phyloP scores from a whole-genome alignment of 2,113 vertebrate genomes.

The Esox niger region DNA sequence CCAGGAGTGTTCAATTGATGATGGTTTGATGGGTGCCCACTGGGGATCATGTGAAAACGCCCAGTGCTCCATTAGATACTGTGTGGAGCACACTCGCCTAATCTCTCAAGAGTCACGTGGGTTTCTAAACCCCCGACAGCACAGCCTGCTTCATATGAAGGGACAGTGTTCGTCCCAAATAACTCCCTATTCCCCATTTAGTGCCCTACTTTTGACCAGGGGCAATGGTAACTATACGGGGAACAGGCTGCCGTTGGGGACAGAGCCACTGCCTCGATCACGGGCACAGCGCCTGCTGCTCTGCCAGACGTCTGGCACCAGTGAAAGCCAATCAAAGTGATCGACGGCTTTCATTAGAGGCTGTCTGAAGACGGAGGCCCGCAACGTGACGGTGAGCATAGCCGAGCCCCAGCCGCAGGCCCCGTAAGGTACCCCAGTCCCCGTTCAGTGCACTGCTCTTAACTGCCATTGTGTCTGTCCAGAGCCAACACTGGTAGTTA shows the following conservation, averaged over 20 bases:
- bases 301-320: slow-evolving; percentile 51
- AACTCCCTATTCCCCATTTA: no score
- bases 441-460: no score
- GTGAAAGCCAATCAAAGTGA: slow-evolving; percentile 45
- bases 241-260: not conserved
- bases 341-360: slow-evolving; percentile 55
- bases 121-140: not conserved
- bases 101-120: no score
- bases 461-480: no score
- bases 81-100: slow-evolving; percentile 28
- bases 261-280: not conserved
- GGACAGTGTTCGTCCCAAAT: no score
- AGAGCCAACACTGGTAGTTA: no score
- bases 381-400: no score
- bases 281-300: not conserved
- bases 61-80: slow-evolving; percentile 18
- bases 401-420: no score
- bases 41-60: not conserved
- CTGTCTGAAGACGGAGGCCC: not conserved
- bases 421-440: no score
- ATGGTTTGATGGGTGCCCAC: not conserved
- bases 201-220: no score
- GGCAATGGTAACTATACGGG: not conserved
- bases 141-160: not conserved
- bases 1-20: no score